A percentile compares a stretch with the other conserved stretches of the same genome.
These are phyloP conservation scores for Cossypha dichroa DNA, from an alignment of 2,797 vertebrate species.

Conservation along the genomic window DNA sequence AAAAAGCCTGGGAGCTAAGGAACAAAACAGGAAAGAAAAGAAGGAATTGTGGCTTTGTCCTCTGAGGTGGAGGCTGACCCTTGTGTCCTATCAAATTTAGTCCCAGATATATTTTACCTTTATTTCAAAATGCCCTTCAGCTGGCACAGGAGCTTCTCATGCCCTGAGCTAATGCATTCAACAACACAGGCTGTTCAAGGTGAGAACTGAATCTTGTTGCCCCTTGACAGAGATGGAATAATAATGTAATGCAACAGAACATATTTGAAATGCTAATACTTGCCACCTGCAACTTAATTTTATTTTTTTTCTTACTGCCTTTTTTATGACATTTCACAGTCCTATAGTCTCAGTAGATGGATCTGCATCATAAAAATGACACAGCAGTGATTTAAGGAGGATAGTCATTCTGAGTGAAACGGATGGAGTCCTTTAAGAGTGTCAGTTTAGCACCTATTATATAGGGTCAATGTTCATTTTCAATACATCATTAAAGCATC, in stretches of 20 bases:
- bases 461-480: slow-evolving; percentile 77
- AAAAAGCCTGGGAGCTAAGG: not conserved
- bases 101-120: slow-evolving; percentile 21
- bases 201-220: slow-evolving; percentile 46
- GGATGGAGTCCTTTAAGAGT: slow-evolving; percentile 74
- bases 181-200: not conserved
- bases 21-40: not conserved
- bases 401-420: slow-evolving; percentile 67
- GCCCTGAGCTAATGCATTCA: not conserved
- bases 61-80: not conserved
- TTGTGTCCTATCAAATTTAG: slow-evolving; percentile 22
- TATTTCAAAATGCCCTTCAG: slow-evolving; percentile 40
- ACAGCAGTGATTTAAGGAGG: slow-evolving; percentile 71
- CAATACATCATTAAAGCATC: slow-evolving; percentile 75
- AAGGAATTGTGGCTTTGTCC: not conserved
- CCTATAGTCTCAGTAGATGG: slow-evolving; percentile 68
- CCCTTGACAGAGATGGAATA: slow-evolving; percentile 64
- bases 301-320: slow-evolving; percentile 70
- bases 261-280: slow-evolving; percentile 75
- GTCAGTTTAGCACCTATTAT: slow-evolving; percentile 78
- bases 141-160: not conserved
- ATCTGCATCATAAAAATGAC: slow-evolving; percentile 76
- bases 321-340: slow-evolving; percentile 78
- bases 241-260: slow-evolving; percentile 42
- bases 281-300: slow-evolving; percentile 72